Conservation (phyloP, 37 sponge, comb jelly and placozoan genomes). For the Lycopodina hypogea region DNA sequence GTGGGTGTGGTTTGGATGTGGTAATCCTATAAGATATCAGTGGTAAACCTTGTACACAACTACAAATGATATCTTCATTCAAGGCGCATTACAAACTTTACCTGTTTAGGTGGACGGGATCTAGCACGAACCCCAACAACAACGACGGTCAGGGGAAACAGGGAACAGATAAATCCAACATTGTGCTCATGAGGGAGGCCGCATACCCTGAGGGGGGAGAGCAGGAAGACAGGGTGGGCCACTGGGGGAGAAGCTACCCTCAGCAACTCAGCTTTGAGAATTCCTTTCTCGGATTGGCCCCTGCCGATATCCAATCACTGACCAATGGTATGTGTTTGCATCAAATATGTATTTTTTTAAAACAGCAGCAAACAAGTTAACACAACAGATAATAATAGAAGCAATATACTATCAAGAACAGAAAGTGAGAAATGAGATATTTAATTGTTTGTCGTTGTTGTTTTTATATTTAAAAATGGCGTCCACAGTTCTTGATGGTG, state of each 20-base stretch:
- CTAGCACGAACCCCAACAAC: slow-evolving; percentile 96
- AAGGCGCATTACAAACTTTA: no score
- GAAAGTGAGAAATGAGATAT: no score
- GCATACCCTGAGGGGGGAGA: slow-evolving; percentile 73
- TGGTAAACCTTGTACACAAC: no score
- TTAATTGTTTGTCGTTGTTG: no score
- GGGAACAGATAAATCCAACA: slow-evolving; percentile 94
- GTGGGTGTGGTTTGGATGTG: no score
- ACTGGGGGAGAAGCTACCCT: slow-evolving; percentile 91
- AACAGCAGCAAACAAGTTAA: slow-evolving; percentile 33
- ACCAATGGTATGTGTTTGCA: background rate
- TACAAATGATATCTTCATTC: no score
- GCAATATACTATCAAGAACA: no score
- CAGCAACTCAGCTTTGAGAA: slow-evolving; percentile 44
- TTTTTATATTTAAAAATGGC: no score
- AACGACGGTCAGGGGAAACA: slow-evolving; percentile 95
- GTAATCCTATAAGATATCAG: no score
- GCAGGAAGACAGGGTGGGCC: slow-evolving; percentile 57
- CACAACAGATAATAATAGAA: background rate
- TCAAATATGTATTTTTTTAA: slow-evolving; percentile 3
- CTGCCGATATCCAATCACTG: slow-evolving; percentile 50
- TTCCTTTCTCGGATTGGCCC: slow-evolving; percentile 63
- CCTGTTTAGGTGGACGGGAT: slow-evolving; percentile 90
- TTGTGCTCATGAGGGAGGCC: slow-evolving; percentile 73
- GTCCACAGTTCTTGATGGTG: slow-evolving; percentile 90